A percentile compares a stretch with the other conserved stretches of the same genome.
Evolutionary conservation across 2,797 vertebrate species (phyloP).

Genomic region (Potorous gilbertii): DNA sequence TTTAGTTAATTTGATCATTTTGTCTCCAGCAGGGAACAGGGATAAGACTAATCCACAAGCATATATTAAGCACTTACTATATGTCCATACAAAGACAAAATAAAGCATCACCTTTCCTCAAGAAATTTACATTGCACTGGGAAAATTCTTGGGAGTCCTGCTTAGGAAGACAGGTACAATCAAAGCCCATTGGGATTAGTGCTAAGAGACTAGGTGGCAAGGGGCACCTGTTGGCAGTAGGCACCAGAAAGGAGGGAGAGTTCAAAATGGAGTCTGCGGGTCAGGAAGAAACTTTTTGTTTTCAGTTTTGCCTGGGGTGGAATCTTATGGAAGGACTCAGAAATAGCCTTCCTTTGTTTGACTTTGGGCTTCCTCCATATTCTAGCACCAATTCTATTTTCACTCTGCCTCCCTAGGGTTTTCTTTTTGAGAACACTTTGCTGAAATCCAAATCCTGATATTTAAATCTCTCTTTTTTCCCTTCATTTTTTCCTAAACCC

Average conservation of each 20-base stretch:
- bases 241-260: background rate
- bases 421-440: conserved; percentile 1
- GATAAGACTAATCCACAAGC: background rate
- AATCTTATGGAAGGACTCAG: background rate
- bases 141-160: background rate
- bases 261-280: background rate
- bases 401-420: background rate
- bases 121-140: background rate
- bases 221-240: background rate
- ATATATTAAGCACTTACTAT: background rate
- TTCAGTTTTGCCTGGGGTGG: background rate
- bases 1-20: conserved; percentile 60
- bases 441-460: background rate
- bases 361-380: background rate
- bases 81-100: background rate
- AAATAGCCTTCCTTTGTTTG: background rate
- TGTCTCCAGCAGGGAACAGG: conserved; percentile 41
- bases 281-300: background rate
- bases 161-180: background rate
- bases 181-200: background rate
- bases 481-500: background rate
- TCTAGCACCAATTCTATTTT: background rate
- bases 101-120: background rate
- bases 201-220: background rate
- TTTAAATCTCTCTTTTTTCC: background rate